Conservation (phyloP, 2,888 invertebrate species). For the Leucophenga maculata region DNA sequence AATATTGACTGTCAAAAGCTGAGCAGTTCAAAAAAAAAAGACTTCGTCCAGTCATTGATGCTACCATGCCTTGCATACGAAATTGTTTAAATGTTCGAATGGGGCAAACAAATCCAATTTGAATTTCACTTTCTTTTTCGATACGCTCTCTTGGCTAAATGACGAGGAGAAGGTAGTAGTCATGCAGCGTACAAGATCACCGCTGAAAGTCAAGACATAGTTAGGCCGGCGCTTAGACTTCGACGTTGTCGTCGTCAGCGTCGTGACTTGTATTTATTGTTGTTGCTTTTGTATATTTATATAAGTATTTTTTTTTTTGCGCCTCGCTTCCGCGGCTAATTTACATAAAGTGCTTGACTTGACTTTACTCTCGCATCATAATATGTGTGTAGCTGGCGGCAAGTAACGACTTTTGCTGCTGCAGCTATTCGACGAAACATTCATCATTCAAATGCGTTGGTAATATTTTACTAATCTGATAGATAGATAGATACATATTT, state of each 20-base stretch:
- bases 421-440: constrained; percentile 17
- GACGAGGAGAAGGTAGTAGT: neutral
- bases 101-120: constrained; percentile 59
- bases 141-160: constrained; percentile 61
- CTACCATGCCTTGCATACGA: constrained; percentile 63
- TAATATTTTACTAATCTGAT: too few species aligned
- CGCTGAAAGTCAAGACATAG: constrained; percentile 4
- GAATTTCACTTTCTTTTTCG: constrained; percentile 71
- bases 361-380: constrained; percentile 17
- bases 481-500: too few species aligned
- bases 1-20: constrained; percentile 14
- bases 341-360: constrained; percentile 42
- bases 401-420: neutral
- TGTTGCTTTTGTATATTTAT: constrained; percentile 26
- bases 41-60: constrained; percentile 25
- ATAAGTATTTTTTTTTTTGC: constrained; percentile 25
- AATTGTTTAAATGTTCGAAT: constrained; percentile 19
- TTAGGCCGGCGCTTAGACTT: neutral
- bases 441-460: neutral
- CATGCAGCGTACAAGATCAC: neutral
- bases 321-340: constrained; percentile 56
- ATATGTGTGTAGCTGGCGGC: neutral
- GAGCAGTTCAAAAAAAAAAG: too few species aligned
- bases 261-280: constrained; percentile 25
- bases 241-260: too few species aligned